Evolutionary conservation across 2,888 invertebrate genomes (phyloP), one percentile per base, ranked within the genome.

Genomic region (Polydrusus cervinus): DNA sequence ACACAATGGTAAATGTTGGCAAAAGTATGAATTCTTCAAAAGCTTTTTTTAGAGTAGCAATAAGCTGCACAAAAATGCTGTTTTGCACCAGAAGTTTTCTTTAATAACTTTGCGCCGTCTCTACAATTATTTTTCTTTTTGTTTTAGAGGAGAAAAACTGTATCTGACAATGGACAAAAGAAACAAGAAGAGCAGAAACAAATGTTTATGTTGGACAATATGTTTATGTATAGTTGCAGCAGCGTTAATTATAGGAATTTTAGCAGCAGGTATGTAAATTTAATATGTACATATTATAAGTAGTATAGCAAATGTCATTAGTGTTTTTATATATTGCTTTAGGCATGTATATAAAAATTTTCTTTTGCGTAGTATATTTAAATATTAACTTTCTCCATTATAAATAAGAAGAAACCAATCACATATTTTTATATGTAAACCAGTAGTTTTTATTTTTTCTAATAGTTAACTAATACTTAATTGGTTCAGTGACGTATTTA

Each of bases 91-190:
- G 3, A 47, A n/a, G 6, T 53, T 18, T 0, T 60, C 34, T 20
- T 43, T 3, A 62, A 25, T 5, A 25, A 3, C 5, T 18, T 11
- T 14, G 13, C 20, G 10, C 1, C 3, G 7, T 34, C 7, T 10
- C 34, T 45, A 18, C 14, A n/a, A 18, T 13, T 18, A 45, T 43
- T 14, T 40, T 14, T 75, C 34, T 34, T 57, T 60, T 38, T 77
- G 25, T 92, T 91, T 68, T 90, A 94, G 94, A 87, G 94, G 94
- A 71, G 94, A 95, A 87, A 95, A 95, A 85, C 87, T 95, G 71
- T 94, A 94, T 85, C 93, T 95, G 75, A 95, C 94, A 13, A 93
- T 93, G 84, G 94, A 94, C 86, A 94, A 94, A 85, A 89, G 94
- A 68, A 91, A 92, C 57, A 91, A 91, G 84, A 91, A 92, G 83